Evolutionary conservation across 1,140 invertebrate genomes (phyloP).

Genomic region (Myzus persicae): DNA sequence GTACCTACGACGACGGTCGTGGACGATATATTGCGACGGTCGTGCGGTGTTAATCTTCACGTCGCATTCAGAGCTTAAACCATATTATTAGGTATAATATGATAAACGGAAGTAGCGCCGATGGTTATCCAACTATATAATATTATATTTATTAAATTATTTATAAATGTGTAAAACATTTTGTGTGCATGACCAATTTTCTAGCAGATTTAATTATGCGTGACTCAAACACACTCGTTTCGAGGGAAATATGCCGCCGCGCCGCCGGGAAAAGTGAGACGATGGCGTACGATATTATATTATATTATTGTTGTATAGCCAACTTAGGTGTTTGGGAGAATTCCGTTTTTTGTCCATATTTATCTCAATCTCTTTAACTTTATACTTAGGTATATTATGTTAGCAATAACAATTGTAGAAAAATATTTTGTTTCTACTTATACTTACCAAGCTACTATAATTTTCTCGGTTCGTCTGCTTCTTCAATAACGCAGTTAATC

Average conservation of each 20-base stretch:
- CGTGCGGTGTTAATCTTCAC: neutral
- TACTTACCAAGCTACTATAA: too few species aligned
- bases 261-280: neutral
- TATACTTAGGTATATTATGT: too few species aligned
- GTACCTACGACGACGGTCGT: neutral
- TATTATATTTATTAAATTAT: neutral
- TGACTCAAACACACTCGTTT: neutral
- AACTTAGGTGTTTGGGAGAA: neutral
- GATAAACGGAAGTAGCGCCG: neutral
- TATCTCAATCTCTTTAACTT: too few species aligned
- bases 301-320: neutral
- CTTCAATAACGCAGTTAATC: too few species aligned
- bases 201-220: neutral
- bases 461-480: too few species aligned
- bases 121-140: neutral
- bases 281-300: neutral
- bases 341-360: neutral
- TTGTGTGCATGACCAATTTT: neutral
- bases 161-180: neutral
- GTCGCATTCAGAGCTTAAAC: neutral
- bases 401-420: too few species aligned
- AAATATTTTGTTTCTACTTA: too few species aligned
- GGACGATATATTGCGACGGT: neutral
- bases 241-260: neutral
- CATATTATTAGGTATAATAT: neutral